Base-by-base conservation (phyloP, 2,888 invertebrate species). In the Petrolisthes manimaculis region DNA sequence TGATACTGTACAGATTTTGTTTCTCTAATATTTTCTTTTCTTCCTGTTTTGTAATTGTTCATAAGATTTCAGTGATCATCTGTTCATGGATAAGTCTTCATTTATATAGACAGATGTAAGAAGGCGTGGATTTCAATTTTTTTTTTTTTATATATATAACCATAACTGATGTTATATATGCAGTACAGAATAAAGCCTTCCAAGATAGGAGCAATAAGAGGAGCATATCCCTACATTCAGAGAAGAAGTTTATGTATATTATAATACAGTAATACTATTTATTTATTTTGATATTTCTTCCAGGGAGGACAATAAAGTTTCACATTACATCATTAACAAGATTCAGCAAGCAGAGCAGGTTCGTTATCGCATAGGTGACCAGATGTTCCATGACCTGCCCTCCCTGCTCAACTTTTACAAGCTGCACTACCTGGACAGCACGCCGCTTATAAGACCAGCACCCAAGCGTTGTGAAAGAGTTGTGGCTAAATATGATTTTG, bases 301-400 rank as follows among this genome's bases (percentile, higher is more conserved):
- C 94, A 97, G 98, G 93, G 98, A 98, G 93, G 97, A 98, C 93
- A 97, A 96, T 93, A 97, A 97, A 94, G 98, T 98, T 86, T 98
- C 98, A 93, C 98, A 99, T 94, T 99, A 99, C 94, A 98, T 99
- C 92, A 98, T 99, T 92, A 98, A 99, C 94, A 97, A 97, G 94
- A 96, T 97, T 91, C 93, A 93, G 90, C 96, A 97, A 91, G 96
- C 96, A 91, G 97, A 97, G 91, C 91, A 96, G 92, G 95, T 95
- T 88, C 94, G 96, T 91, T 99, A 97, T 94, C 95, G 97, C 87
- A 99, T 99, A 92, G 99, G 99, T 5, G 98, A 99, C 94, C 97
- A 98, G 93, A 95, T 96, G 92, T 99, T 99, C 93, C 95, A 96
- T 0, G 98, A 98, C 94, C 95, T 99, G 93, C 97, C 98, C 37